Percentiles rank a stretch among this genome's conserved stretches.
phyloP scores from a whole-genome alignment of 2,797 vertebrate species.

The Macroramphosus scolopax region DNA sequence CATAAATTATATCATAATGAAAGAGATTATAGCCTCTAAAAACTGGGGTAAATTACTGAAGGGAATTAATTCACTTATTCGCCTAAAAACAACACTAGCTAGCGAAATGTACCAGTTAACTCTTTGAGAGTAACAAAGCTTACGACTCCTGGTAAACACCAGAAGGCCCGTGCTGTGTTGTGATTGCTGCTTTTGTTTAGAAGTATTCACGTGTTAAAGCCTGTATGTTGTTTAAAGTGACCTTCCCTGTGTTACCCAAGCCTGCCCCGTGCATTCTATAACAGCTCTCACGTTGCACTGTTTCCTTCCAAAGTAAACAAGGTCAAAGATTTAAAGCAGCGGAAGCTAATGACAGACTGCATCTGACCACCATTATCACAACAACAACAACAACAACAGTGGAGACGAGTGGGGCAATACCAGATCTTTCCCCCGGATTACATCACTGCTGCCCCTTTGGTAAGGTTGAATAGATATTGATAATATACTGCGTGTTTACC shows the following conservation, averaged over 20 bases:
- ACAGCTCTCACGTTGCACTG: conserved; percentile 16
- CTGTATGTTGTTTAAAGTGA: conserved; percentile 5
- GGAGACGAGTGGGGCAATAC: not conserved
- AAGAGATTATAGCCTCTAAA: not conserved
- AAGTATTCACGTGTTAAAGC: conserved; percentile 1
- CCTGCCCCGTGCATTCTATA: conserved; percentile 1
- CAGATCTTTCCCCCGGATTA: not conserved
- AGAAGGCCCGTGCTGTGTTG: conserved; percentile 47
- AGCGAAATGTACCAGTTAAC: not conserved
- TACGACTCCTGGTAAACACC: conserved; percentile 35
- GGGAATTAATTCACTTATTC: not conserved
- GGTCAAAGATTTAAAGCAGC: conserved; percentile 19
- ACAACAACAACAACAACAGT: conserved; percentile 5
- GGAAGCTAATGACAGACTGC: conserved; percentile 4
- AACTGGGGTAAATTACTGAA: not conserved
- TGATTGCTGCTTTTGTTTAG: conserved; percentile 27
- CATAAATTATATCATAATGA: not conserved
- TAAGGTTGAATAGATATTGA: not conserved
- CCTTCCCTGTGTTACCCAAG: not conserved
- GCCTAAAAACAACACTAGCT: not conserved
- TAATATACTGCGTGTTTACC: not conserved
- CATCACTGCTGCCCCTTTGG: conserved; percentile 15
- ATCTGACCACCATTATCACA: not conserved
- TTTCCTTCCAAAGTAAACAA: conserved; percentile 14
- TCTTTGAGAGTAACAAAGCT: conserved; percentile 6